phyloP scores from a whole-genome alignment of 2,888 invertebrate species.

The Hypercompe scribonia region DNA sequence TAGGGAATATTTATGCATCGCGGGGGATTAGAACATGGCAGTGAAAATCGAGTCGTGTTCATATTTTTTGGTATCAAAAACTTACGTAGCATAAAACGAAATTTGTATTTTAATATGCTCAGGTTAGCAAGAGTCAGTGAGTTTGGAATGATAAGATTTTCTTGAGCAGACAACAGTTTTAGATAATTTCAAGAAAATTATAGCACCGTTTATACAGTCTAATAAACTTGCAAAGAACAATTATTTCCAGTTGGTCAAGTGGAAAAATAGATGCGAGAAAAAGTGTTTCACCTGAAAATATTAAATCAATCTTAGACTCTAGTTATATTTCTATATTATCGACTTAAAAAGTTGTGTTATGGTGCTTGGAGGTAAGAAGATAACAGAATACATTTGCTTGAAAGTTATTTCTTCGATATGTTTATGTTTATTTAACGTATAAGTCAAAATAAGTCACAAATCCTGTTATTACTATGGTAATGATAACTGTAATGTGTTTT shows the following conservation, averaged over 20 bases:
- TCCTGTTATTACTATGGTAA: too few species aligned
- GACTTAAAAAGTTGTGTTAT: neutral
- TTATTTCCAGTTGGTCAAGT: constrained; percentile 24
- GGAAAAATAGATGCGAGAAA: constrained; percentile 15
- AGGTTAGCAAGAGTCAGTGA: neutral
- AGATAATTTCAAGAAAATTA: constrained; percentile 28
- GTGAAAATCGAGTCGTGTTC: neutral
- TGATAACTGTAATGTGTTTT: too few species aligned
- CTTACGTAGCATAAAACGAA: neutral
- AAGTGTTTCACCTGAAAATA: constrained; percentile 14
- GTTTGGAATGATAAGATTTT: constrained; percentile 11
- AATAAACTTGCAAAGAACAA: constrained; percentile 36
- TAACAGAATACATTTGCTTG: neutral
- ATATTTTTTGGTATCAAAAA: neutral
- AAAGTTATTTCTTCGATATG: too few species aligned
- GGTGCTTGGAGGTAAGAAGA: neutral
- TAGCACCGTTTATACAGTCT: constrained; percentile 51
- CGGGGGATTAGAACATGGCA: neutral
- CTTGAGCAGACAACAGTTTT: constrained; percentile 10
- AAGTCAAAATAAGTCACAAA: too few species aligned
- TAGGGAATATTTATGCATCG: constrained; percentile 2
- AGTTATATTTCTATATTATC: neutral
- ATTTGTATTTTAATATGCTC: neutral
- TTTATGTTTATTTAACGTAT: too few species aligned
- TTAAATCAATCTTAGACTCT: neutral